A percentile compares a stretch with the other conserved stretches of the same genome.
phyloP scores from a whole-genome alignment of 2,888 invertebrate genomes.

The Bembecia ichneumoniformis region DNA sequence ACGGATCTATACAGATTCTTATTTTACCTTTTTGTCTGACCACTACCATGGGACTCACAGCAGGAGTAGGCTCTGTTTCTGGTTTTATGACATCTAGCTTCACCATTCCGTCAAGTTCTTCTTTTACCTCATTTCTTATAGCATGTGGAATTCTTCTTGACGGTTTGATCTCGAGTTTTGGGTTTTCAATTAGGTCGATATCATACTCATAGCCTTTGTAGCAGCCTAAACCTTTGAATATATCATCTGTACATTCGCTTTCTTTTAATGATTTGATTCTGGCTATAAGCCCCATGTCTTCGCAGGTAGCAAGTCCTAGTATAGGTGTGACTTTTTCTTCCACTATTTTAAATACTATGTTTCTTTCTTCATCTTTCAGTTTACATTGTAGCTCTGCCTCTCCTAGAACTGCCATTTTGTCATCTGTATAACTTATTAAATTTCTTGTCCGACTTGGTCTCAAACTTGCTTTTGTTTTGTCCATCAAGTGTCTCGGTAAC shows the following conservation, averaged over 20 bases:
- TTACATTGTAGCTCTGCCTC: constrained; percentile 3
- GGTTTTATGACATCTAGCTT: constrained; percentile 12
- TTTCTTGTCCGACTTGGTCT: constrained; percentile 11
- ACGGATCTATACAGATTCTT: constrained; percentile 12
- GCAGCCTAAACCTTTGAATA: constrained; percentile 8
- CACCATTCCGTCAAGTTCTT: constrained; percentile 14
- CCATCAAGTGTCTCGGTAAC: constrained; percentile 2
- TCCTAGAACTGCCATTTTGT: constrained; percentile 7
- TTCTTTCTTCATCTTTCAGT: constrained; percentile 4
- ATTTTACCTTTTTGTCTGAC: constrained; percentile 13
- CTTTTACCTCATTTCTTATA: constrained; percentile 11
- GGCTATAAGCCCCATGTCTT: constrained; percentile 6
- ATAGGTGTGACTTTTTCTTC: constrained; percentile 8
- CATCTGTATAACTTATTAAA: constrained; percentile 8
- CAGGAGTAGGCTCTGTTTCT: constrained; percentile 13
- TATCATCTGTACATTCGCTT: constrained; percentile 3
- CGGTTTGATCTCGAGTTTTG: constrained; percentile 6
- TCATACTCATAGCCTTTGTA: constrained; percentile 6
- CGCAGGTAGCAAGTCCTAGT: constrained; percentile 8
- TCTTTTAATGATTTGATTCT: constrained; percentile 1
- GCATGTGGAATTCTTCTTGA: constrained; percentile 7
- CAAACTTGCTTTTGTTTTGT: constrained; percentile 2
- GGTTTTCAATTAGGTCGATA: constrained; percentile 9
- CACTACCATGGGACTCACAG: constrained; percentile 14
- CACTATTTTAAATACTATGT: constrained; percentile 5